Percentiles rank a stretch among this genome's conserved stretches.
phyloP scores from a whole-genome alignment of 2,888 invertebrate genomes.

The Philereme transversata region DNA sequence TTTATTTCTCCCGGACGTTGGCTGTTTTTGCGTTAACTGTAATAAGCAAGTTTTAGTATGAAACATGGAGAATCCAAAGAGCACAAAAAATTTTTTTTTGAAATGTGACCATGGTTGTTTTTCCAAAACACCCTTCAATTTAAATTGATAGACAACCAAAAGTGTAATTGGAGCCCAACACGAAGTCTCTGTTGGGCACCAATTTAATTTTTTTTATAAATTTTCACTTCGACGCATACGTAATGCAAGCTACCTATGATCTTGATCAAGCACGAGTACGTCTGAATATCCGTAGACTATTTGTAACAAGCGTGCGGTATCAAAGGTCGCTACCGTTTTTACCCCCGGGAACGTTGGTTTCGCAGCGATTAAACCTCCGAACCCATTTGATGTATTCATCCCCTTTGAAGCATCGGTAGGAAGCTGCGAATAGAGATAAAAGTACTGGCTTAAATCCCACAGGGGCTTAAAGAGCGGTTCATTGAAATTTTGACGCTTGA shows the following conservation, averaged over 20 bases:
- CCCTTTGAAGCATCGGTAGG: constrained; percentile 43
- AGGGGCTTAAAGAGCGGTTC: constrained; percentile 48
- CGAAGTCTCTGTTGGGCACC: too few species aligned
- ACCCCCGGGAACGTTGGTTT: constrained; percentile 56
- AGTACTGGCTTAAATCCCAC: constrained; percentile 52
- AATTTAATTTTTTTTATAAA: too few species aligned
- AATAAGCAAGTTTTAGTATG: too few species aligned
- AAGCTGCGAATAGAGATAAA: constrained; percentile 51
- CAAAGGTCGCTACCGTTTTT: constrained; percentile 48
- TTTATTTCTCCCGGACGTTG: too few species aligned
- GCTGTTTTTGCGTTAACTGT: too few species aligned
- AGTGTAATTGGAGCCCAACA: too few species aligned
- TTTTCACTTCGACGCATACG: too few species aligned
- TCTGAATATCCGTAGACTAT: constrained; percentile 18
- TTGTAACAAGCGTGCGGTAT: constrained; percentile 47
- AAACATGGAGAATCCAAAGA: too few species aligned
- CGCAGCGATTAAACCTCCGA: constrained; percentile 66
- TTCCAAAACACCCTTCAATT: too few species aligned
- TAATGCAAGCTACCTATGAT: not conserved
- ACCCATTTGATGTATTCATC: constrained; percentile 73
- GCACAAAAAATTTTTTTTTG: too few species aligned
- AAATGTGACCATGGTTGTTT: too few species aligned
- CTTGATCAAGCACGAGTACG: constrained; percentile 1
- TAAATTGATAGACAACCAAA: too few species aligned
- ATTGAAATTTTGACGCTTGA: constrained; percentile 50